Conservation (phyloP, 2,797 vertebrate genomes). For the Brachyalestes nurse region DNA sequence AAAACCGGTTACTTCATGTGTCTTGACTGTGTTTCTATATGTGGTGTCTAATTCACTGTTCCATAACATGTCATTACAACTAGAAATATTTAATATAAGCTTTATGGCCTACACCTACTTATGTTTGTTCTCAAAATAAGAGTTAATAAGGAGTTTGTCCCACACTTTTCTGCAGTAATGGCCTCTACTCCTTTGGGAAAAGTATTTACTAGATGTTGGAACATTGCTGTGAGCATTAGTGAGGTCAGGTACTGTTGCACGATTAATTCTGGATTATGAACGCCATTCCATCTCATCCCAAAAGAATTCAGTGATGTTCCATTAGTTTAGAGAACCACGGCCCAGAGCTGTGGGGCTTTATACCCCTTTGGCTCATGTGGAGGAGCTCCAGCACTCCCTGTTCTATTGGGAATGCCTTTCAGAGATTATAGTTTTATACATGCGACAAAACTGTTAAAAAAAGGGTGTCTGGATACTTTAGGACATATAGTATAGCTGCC, state of each 20-base stretch:
- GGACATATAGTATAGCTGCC: too few relatives aligned
- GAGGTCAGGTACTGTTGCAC: too few relatives aligned
- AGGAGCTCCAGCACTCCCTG: too few relatives aligned
- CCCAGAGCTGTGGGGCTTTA: too few relatives aligned
- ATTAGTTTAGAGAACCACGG: too few relatives aligned
- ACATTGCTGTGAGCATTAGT: not conserved
- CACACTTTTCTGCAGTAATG: not conserved
- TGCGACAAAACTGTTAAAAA: too few relatives aligned
- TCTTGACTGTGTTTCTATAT: not conserved
- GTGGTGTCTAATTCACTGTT: not conserved
- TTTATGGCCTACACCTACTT: not conserved
- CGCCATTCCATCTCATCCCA: not conserved
- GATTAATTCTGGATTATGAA: too few relatives aligned
- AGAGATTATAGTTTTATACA: too few relatives aligned
- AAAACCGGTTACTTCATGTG: conserved; percentile 67
- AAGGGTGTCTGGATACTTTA: too few relatives aligned
- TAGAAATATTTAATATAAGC: not conserved
- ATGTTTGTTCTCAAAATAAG: not conserved
- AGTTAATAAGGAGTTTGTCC: not conserved
- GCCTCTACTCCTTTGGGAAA: not conserved
- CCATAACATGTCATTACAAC: not conserved
- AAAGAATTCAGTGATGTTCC: too few relatives aligned
- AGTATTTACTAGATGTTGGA: not conserved
- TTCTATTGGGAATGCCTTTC: too few relatives aligned
- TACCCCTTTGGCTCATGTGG: too few relatives aligned